phyloP scores from a whole-genome alignment of 1,140 invertebrate species.

The Nasonia vitripennis region DNA sequence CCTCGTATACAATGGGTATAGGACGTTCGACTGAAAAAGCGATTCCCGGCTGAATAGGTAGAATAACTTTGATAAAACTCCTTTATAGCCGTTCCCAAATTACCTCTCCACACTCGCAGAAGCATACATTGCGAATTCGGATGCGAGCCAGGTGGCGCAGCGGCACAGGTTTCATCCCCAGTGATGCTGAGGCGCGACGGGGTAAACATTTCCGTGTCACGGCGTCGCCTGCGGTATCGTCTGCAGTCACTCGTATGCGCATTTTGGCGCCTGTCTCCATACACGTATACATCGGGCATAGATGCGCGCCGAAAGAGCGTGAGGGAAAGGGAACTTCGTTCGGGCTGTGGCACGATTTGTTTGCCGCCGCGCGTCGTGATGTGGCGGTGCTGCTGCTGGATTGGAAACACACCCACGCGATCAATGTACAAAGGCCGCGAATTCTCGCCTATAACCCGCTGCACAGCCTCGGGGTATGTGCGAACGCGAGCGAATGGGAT shows the following conservation, averaged over 20 bases:
- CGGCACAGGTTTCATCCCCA: neutral
- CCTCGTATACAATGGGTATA: neutral
- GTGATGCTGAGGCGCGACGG: neutral
- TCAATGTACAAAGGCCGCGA: slow-evolving; percentile 10
- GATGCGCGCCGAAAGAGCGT: slow-evolving; percentile 31
- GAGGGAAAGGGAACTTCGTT: slow-evolving; percentile 2
- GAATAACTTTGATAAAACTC: slow-evolving; percentile 17
- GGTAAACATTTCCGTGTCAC: slow-evolving; percentile 27
- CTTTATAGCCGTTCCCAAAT: neutral
- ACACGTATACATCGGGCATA: neutral
- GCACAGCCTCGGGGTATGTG: neutral
- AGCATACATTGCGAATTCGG: too few species aligned
- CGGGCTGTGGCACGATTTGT: slow-evolving; percentile 55
- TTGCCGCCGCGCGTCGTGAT: slow-evolving; percentile 50
- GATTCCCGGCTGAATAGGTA: slow-evolving; percentile 7
- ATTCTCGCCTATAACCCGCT: neutral
- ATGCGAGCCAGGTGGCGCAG: neutral
- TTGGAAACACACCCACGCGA: neutral
- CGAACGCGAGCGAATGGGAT: too few species aligned
- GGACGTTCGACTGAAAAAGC: neutral
- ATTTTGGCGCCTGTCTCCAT: neutral
- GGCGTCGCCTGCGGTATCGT: slow-evolving; percentile 40
- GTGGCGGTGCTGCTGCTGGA: neutral
- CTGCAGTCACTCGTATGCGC: neutral
- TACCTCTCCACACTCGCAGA: neutral